Percentiles rank a stretch among this genome's conserved stretches.
These are phyloP conservation scores for Allygus modestus DNA, from an alignment of 2,888 invertebrate genomes.

Conservation along the genomic window DNA sequence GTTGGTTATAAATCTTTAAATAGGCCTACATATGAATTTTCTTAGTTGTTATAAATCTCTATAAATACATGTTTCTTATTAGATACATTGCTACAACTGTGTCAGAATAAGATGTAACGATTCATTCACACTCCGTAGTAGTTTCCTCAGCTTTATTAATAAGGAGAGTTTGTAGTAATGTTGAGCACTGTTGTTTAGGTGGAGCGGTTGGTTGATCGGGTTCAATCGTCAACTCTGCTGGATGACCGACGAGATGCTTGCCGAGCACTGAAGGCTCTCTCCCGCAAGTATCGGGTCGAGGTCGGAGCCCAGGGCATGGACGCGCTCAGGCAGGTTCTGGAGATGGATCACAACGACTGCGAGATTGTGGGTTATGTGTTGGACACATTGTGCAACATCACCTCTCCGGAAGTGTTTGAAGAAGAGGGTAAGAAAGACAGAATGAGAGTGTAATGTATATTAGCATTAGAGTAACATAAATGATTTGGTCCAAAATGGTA, in stretches of 20 bases:
- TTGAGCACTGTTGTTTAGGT: conserved; percentile 78
- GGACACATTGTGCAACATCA: conserved; percentile 95
- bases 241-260: conserved; percentile 98
- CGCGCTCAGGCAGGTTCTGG: conserved; percentile 86
- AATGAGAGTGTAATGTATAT: no score
- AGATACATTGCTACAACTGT: no score
- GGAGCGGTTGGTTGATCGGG: conserved; percentile 94
- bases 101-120: no score
- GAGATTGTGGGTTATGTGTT: conserved; percentile 95
- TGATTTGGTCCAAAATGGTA: no score
- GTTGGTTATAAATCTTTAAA: no score
- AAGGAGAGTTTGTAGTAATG: no score
- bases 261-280: conserved; percentile 93
- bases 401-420: conserved; percentile 87
- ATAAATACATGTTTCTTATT: no score
- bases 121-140: no score
- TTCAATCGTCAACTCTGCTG: conserved; percentile 93
- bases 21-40: no score
- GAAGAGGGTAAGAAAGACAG: conserved; percentile 84
- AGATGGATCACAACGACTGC: conserved; percentile 92
- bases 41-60: no score
- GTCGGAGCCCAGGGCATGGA: conserved; percentile 97
- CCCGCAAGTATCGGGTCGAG: conserved; percentile 94
- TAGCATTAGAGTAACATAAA: no score
- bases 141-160: no score